phyloP scores from a whole-genome alignment of 2,888 invertebrate genomes.

The Lydus trimaculatus region DNA sequence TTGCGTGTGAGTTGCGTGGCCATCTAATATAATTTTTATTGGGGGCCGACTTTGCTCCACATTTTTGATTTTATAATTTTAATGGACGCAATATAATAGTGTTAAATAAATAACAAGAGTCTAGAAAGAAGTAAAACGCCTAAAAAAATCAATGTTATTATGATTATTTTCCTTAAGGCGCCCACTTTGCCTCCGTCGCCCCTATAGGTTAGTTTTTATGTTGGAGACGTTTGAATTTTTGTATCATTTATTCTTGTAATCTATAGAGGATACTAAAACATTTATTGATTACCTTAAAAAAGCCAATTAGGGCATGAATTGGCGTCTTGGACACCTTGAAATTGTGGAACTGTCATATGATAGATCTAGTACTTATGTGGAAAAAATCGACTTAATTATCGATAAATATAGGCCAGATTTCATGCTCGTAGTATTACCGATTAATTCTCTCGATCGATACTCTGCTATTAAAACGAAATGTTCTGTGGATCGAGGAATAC shows the following conservation, averaged over 20 bases:
- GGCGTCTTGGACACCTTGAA: slow-evolving; percentile 35
- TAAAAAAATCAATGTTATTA: too few relatives aligned
- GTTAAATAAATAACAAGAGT: too few relatives aligned
- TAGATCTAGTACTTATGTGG: slow-evolving; percentile 66
- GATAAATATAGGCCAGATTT: slow-evolving; percentile 66
- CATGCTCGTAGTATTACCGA: slow-evolving; percentile 72
- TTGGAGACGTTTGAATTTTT: not conserved
- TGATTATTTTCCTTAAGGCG: too few relatives aligned
- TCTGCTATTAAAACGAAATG: slow-evolving; percentile 89
- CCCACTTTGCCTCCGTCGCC: too few relatives aligned
- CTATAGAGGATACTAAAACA: slow-evolving; percentile 51
- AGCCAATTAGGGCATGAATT: slow-evolving; percentile 61
- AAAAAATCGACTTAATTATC: slow-evolving; percentile 67
- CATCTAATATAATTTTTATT: too few relatives aligned
- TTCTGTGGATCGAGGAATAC: slow-evolving; percentile 75
- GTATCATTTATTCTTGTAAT: not conserved
- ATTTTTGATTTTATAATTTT: too few relatives aligned
- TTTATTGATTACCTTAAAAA: slow-evolving; percentile 60
- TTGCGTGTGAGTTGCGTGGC: too few relatives aligned
- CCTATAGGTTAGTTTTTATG: slow-evolving; percentile 21
- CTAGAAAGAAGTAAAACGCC: too few relatives aligned
- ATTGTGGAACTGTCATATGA: slow-evolving; percentile 65
- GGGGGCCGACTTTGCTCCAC: too few relatives aligned
- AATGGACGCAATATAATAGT: too few relatives aligned
- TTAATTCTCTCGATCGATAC: slow-evolving; percentile 78